Evolutionary conservation across 2,113 vertebrate species (phyloP), one percentile per base, ranked within the genome.

Genomic region (Mustelus asterias): DNA sequence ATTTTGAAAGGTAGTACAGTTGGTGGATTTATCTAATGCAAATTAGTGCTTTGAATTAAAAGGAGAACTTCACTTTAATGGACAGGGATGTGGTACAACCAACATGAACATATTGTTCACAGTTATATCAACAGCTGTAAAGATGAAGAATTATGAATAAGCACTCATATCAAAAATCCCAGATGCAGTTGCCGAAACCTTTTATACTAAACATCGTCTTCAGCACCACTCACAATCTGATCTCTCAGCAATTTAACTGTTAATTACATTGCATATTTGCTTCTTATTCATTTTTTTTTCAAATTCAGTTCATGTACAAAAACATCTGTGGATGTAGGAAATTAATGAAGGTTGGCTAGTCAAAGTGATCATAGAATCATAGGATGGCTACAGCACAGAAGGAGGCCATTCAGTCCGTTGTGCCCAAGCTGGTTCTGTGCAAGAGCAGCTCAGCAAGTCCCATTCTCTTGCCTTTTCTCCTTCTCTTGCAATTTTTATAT

Each of bases 1-100:
- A 94, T 94, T 44, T 94, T 94, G 67, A 70, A 94, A 70, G 92
- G n/a, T 94, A 94, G 24, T 67, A 70, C 63, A 94, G 92, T 70
- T 70, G 92, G 65, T 22, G 63, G 92, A 94, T 69, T 94, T 67
- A 44, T 69, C 92, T 94, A 44, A 94, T 94, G 92, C 92, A 94
- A 94, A 29, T 94, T 37, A 94, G n/a, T 41, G 63, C 18, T 69
- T 93, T 65, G 63, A 67, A 94, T 69, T 94, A 94, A 94, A 94
- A 94, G 63, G 63, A n/a, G 63, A 94, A 94, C 65, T 67, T 94
- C 8, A 44, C n/a, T 69, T 94, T 70, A 94, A 69, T 44, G 37
- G 20, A 13, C 60, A 65, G 63, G 33, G 20, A 65, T 67, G 5
- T 65, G 29, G 0, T 67, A 44, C n/a, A 24, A 41, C 1, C 37